A percentile compares a stretch with the other conserved stretches of the same genome.
Conservation (phyloP, 1,140 invertebrate species). For the Macrobrachium nipponense region DNA sequence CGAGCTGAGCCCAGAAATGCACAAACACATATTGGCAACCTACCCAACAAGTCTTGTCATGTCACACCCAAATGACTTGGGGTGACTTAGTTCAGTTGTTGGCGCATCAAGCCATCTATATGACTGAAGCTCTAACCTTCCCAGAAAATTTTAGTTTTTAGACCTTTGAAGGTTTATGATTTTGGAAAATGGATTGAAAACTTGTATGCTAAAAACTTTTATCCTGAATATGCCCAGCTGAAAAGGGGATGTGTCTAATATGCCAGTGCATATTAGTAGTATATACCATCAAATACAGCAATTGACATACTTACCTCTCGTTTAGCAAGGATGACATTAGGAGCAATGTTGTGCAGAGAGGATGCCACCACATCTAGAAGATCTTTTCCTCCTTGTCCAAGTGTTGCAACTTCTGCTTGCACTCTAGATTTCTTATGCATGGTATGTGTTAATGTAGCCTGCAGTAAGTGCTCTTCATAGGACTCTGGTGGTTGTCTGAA, state of each 20-base stretch:
- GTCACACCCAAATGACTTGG: too few relatives aligned
- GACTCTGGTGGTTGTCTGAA: conserved; percentile 6
- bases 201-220: too few relatives aligned
- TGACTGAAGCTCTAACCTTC: too few relatives aligned
- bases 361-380: conserved; percentile 27
- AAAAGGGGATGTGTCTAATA: neutral
- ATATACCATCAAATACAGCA: neutral
- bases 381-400: conserved; percentile 22
- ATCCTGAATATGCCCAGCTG: too few relatives aligned
- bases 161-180: too few relatives aligned
- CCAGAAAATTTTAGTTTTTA: too few relatives aligned
- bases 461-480: conserved; percentile 27
- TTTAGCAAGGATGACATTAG: conserved; percentile 50
- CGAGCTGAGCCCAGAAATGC: too few relatives aligned
- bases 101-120: too few relatives aligned
- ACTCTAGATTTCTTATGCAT: neutral
- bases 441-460: conserved; percentile 4
- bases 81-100: too few relatives aligned
- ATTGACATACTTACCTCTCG: conserved; percentile 25
- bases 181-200: too few relatives aligned
- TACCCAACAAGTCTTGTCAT: too few relatives aligned
- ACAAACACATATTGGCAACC: too few relatives aligned
- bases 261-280: neutral
- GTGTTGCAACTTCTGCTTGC: conserved; percentile 15
- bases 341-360: conserved; percentile 39